Evolutionary conservation across 2,797 vertebrate genomes (phyloP), one percentile per base, ranked within the genome.

Genomic region (Schizothorax lantsangensis): DNA sequence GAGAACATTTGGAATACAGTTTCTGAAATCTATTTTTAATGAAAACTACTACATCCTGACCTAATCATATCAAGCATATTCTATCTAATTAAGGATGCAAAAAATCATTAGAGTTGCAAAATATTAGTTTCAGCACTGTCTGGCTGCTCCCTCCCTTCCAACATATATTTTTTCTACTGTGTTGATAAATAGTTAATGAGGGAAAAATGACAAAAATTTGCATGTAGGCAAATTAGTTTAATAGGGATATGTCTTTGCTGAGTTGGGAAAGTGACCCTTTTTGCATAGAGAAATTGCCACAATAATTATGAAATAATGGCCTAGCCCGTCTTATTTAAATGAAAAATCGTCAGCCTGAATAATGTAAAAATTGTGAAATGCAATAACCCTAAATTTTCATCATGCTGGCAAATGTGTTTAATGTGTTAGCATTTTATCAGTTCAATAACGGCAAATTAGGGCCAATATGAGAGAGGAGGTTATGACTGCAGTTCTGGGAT

Each of bases 21-120:
- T 97, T 97, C 97, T 96, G 96, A 97, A 98, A 97, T 97, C 96
- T 96, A 97, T 98, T 98, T 96, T 98, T 99, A 98, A 99, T 99
- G 97, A 98, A 98, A 98, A 99, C 98, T 97, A 98, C 97, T 98
- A 98, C 95, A 98, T 98, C 97, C 97, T 98, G 97, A 98, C 97
- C 97, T 99, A 99, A 98, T 99, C 97, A 97, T 97, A 98, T 98
- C 97, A 98, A 98, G 97, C 97, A 97, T 97, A 97, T 97, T 97
- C 96, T 97, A 98, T 97, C 97, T 98, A 99, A 99, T 99, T 99
- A 99, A 97, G 95, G 95, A 99, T 99, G 97, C 97, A 98, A 97
- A 98, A 98, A 98, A 98, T 97, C 97, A 98, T 98, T 98, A 98
- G 95, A 97, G 96, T 98, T 98, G 97, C 97, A 98, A 99, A 99